Percentiles rank a stretch among this genome's conserved stretches.
These are phyloP conservation scores for Anguilla pacifica DNA, from an alignment of 2,797 vertebrate genomes.

Conservation along the genomic window DNA sequence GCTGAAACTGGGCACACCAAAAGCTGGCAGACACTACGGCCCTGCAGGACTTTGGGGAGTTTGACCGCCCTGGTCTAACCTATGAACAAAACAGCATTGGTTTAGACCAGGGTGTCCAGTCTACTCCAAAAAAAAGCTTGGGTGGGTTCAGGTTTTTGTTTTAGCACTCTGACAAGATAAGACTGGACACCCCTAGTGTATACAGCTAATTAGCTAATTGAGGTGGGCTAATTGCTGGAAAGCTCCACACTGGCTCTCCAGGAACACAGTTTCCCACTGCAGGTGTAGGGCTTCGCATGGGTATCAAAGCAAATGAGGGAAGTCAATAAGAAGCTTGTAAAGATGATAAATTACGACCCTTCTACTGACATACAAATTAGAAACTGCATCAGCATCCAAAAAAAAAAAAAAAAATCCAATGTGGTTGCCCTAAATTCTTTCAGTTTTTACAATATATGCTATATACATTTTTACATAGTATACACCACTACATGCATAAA, in stretches of 20 bases:
- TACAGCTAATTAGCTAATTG: background rate
- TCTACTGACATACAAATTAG: background rate
- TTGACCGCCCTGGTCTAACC: no score
- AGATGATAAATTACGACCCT: background rate
- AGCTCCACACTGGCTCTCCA: background rate
- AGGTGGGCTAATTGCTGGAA: background rate
- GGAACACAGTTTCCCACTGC: no score
- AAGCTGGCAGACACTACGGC: no score
- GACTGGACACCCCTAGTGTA: background rate
- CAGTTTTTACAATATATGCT: no score
- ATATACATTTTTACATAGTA: background rate
- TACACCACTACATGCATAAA: background rate
- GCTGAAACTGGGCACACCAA: no score
- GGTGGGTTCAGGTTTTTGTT: background rate
- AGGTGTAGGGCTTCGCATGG: background rate
- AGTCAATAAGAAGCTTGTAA: background rate
- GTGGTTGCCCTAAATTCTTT: background rate
- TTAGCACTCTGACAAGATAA: background rate
- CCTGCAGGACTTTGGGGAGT: background rate
- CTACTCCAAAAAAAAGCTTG: background rate
- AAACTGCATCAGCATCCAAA: background rate
- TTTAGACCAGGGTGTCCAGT: background rate
- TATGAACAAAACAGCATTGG: background rate
- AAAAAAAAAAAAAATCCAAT: background rate
- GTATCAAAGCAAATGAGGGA: background rate